These are phyloP conservation scores for Quadriops clusia DNA, from an alignment of 2,888 invertebrate species.

Conservation along the genomic window DNA sequence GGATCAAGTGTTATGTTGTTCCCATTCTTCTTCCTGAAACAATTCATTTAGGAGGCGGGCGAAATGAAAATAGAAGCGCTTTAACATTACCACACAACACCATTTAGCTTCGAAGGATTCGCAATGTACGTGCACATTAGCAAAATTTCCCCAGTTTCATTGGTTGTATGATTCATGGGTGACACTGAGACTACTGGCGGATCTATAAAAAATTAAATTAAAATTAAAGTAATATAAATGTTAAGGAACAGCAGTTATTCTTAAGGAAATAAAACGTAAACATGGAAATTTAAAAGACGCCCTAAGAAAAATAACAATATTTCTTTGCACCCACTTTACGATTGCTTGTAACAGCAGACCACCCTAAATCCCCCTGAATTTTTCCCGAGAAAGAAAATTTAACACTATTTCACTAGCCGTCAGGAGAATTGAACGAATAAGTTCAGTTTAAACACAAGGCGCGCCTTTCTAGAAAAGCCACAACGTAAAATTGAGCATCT, in stretches of 20 bases:
- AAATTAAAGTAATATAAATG: constrained; percentile 2
- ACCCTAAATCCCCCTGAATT: too few species aligned
- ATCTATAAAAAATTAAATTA: constrained; percentile 44
- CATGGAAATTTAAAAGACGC: too few species aligned
- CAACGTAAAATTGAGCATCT: too few species aligned
- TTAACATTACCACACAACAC: constrained; percentile 64
- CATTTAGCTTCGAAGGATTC: constrained; percentile 67
- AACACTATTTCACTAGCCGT: too few species aligned
- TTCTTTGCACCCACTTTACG: too few species aligned
- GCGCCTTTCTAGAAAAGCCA: too few species aligned
- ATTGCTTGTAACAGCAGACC: too few species aligned
- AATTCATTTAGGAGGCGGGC: constrained; percentile 7
- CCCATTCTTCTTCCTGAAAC: constrained; percentile 58
- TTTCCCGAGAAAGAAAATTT: too few species aligned
- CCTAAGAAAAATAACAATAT: too few species aligned
- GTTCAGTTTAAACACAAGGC: too few species aligned
- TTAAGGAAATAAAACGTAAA: too few species aligned
- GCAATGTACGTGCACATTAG: constrained; percentile 75
- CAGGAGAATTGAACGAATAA: too few species aligned
- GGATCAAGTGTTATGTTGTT: constrained; percentile 44
- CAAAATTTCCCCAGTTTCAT: constrained; percentile 57
- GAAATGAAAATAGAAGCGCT: not conserved
- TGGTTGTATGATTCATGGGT: constrained; percentile 64
- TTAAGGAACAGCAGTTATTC: constrained; percentile 1
- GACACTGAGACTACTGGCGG: constrained; percentile 70